These are phyloP conservation scores for Spilogale gracilis DNA, from an alignment of 2,113 vertebrate genomes.

Conservation along the genomic window DNA sequence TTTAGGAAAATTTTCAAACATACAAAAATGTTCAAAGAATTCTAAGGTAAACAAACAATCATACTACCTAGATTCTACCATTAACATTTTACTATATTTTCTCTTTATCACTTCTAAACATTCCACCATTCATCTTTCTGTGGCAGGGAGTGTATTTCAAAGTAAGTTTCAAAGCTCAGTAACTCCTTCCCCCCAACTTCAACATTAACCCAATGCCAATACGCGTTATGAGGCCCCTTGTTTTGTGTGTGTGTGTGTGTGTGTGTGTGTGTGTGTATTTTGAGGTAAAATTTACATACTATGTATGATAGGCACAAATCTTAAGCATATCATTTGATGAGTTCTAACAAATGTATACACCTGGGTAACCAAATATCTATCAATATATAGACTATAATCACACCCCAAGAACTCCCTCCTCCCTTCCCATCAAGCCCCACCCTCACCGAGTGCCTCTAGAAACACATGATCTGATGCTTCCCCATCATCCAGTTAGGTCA, in stretches of 20 bases:
- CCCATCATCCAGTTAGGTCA: not conserved
- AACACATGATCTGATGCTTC: not conserved
- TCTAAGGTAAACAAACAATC: not conserved
- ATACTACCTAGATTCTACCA: not conserved
- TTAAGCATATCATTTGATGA: conserved; percentile 27
- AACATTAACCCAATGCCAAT: not conserved
- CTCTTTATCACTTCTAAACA: conserved; percentile 43
- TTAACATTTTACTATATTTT: conserved; percentile 28
- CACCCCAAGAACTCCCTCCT: not conserved
- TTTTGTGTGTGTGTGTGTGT: no score
- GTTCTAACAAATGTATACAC: conserved; percentile 33
- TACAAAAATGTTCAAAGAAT: not conserved
- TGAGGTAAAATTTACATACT: conserved; percentile 26
- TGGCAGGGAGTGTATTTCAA: not conserved
- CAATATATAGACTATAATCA: not conserved
- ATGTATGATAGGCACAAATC: not conserved
- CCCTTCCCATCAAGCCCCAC: not conserved
- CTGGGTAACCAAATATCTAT: not conserved
- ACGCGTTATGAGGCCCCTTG: not conserved
- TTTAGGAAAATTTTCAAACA: conserved; percentile 48
- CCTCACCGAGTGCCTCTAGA: not conserved
- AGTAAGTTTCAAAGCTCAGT: conserved; percentile 36
- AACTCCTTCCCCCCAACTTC: not conserved
- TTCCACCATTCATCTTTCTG: not conserved
- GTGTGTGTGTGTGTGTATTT: no score